Base-by-base conservation (phyloP, 2,113 vertebrate species). In the Pipa parva region DNA sequence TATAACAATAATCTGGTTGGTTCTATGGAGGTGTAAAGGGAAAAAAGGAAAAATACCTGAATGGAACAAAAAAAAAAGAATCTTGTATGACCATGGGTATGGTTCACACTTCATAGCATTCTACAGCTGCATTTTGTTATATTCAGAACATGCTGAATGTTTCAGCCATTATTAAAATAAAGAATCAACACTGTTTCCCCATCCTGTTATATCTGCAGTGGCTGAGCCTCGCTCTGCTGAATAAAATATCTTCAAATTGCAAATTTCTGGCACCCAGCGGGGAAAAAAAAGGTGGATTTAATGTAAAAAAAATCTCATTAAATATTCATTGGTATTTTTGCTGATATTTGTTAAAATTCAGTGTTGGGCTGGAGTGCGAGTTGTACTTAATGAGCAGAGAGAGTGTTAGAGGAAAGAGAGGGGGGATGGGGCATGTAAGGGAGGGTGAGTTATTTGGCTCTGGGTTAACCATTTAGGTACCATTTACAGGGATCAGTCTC, bases 301-400 rank as follows among this genome's bases (percentile, higher is more conserved):
- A 60, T 69, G 65, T 57, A 59, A 33, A 67, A 67, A 69, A 69
- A 59, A 60, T 59, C 57, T 48, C 57, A 69, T 69, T 59, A 69
- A 69, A 69, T 69, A 69, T 69, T 69, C 65, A 69, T 69, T 59
- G 57, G 42, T 59, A 49, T 59, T 59, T 69, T 69, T 60, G 57
- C 65, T 69, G 65, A 60, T 60, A 69, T 60, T 69, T 69, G 65
- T 69, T 69, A 59, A 69, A 69, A 69, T 69, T 69, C 65, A 69
- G 57, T 69, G 65, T 69, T 52, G 56, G 64, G 49, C 48, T 52
- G 65, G 33, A 60, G 57, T 25, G 48, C 33, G 57, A 52, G 57
- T 60, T 69, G 13, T 48, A 60, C 65, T 69, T 69, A 69, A 69
- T 60, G 65, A 69, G 65, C 65, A 60, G 65, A 60, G 46, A 24